Base-by-base conservation (phyloP, 1,140 invertebrate species). In the Lerema accius region DNA sequence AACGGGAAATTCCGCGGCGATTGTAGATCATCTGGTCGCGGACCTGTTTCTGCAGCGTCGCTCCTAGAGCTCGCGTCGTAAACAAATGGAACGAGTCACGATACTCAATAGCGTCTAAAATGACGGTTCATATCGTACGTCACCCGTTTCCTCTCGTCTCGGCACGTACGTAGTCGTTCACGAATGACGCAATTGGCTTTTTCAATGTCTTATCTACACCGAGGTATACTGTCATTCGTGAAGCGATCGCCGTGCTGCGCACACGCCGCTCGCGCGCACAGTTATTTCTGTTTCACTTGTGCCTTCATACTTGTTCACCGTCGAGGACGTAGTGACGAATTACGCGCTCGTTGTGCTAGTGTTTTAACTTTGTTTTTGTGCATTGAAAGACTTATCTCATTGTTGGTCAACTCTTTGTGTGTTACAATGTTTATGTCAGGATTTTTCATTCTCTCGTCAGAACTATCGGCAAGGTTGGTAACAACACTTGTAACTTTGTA, bases 181-280 rank as follows among this genome's bases (percentile, higher is more conserved):
- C 63, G 69, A 77, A 76, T 88, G 86, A 89, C 86, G 86, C 85
- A 89, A 89, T 89, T 88, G 86, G 84, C 84, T 89, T 89, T 89
- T 89, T 88, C 86, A 88, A 89, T 89, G 86, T 89, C 86, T 89
- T 89, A 89, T 89, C 86, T 88, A 83, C 81, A 75, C 71, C 67
- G 81, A 78, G 74, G 84, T 82, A 80, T 89, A 83, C 83, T 86
- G 86, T 89, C 86, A 89, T 83, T 89, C 84, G 80, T 59, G 76
- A 80, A 80, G 85, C 72, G 82, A 69, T 59, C 78, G 80, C 49
- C 72, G 76, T 70, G 79, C 75, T 84, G 85, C 85, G 87, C 85
- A 69, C 82, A 82, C 78, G 75, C 70, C 71, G 71, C 67, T 65
- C 70, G 69, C 61, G 60, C 56, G 15, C 32, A 51, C 48, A 74